Percentiles rank a stretch among this genome's conserved stretches.
These are phyloP conservation scores for Anadara kagoshimensis DNA, from an alignment of 1,140 invertebrate species.

Conservation along the genomic window DNA sequence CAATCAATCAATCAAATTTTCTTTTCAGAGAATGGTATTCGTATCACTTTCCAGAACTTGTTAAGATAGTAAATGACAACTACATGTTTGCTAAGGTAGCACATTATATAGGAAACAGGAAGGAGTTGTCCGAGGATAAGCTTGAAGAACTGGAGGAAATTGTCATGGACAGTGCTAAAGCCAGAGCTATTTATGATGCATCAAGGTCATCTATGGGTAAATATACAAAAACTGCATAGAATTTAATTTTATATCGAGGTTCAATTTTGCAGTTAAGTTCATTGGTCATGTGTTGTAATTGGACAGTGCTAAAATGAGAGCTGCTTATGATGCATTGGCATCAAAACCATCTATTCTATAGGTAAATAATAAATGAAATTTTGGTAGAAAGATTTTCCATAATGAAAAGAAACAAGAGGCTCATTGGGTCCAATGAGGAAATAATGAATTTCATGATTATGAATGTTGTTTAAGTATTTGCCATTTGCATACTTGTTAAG, in stretches of 20 bases:
- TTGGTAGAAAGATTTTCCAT: no score
- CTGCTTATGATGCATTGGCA: slow-evolving; percentile 94
- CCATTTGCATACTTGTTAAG: no score
- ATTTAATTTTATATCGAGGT: no score
- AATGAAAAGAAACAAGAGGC: no score
- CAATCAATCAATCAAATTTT: no score
- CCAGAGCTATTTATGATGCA: slow-evolving; percentile 93
- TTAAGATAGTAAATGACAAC: slow-evolving; percentile 97
- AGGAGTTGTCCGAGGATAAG: slow-evolving; percentile 87
- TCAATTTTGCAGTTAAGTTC: no score
- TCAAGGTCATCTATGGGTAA: slow-evolving; percentile 96
- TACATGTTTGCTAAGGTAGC: slow-evolving; percentile 91
- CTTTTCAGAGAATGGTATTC: slow-evolving; percentile 85
- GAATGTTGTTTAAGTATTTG: no score
- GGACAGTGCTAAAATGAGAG: slow-evolving; percentile 93
- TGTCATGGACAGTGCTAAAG: slow-evolving; percentile 94
- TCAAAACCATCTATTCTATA: no score
- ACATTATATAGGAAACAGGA: slow-evolving; percentile 92
- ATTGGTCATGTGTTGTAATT: no score
- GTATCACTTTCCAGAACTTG: slow-evolving; percentile 99
- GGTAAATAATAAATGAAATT: no score
- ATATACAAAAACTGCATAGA: slow-evolving; percentile 6
- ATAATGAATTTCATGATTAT: no score
- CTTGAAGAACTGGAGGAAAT: slow-evolving; percentile 86
- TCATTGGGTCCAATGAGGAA: no score